Evolutionary conservation across 1,140 invertebrate species (phyloP).

Genomic region (Frieseomelitta varia): DNA sequence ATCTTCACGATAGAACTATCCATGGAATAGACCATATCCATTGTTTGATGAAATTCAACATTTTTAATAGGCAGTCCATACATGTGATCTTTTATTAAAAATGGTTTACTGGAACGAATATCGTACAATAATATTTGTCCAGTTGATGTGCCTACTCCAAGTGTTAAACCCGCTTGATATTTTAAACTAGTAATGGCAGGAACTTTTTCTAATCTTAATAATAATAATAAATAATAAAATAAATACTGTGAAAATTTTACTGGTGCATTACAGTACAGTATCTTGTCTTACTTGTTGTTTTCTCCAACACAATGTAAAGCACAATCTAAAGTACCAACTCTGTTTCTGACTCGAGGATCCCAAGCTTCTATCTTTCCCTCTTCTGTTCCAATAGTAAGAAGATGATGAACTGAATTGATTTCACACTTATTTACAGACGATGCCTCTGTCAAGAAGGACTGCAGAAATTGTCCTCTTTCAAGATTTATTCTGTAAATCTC

Average conservation of each 20-base stretch:
- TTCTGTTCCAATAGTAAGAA: constrained; percentile 94
- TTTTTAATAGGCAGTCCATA: constrained; percentile 96
- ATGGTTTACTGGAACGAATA: constrained; percentile 94
- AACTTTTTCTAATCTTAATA: constrained; percentile 72
- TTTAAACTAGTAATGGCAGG: constrained; percentile 91
- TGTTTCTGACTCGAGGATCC: constrained; percentile 92
- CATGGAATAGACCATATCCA: constrained; percentile 95
- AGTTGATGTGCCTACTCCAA: constrained; percentile 96
- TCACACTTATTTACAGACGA: constrained; percentile 92
- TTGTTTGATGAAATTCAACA: constrained; percentile 91
- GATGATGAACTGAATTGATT: constrained; percentile 94
- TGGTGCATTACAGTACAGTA: background rate
- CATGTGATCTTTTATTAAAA: constrained; percentile 96
- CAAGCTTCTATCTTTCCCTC: constrained; percentile 97
- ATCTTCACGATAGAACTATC: constrained; percentile 96
- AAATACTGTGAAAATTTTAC: background rate
- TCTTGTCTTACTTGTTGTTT: constrained; percentile 82
- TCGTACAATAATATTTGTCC: constrained; percentile 98
- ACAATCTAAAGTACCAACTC: constrained; percentile 93
- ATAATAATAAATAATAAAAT: constrained; percentile 12
- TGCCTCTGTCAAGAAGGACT: constrained; percentile 89
- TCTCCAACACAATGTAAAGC: constrained; percentile 87
- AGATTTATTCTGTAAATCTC: constrained; percentile 98
- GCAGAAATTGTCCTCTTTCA: constrained; percentile 96
- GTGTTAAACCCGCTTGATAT: constrained; percentile 90